Conservation (phyloP, 2,797 vertebrate genomes). For the Sebastes goodei region DNA sequence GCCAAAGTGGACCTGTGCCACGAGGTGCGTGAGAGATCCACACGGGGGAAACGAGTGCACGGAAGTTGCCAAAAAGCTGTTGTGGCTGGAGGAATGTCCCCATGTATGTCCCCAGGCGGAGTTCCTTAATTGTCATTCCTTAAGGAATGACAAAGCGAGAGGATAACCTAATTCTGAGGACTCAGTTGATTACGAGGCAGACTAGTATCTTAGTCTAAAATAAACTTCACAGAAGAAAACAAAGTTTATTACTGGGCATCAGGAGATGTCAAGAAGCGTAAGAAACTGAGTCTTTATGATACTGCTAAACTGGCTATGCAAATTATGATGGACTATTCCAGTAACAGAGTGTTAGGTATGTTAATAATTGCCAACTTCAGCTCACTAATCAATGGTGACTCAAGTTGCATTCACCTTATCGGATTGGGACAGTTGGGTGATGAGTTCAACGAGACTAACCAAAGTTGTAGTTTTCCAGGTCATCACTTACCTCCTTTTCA, state of each 20-base stretch:
- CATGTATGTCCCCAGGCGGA: neutral
- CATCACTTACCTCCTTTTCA: neutral
- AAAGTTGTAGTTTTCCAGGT: neutral
- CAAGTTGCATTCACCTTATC: neutral
- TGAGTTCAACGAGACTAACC: neutral
- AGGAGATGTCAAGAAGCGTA: neutral
- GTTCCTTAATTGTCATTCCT: too few species aligned
- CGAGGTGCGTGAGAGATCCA: neutral
- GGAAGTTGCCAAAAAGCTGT: neutral
- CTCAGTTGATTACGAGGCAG: neutral
- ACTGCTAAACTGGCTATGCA: neutral
- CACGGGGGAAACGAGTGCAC: neutral
- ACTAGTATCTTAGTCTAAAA: neutral
- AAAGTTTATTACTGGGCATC: neutral
- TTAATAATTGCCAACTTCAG: neutral
- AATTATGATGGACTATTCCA: neutral
- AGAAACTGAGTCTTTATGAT: neutral
- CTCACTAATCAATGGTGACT: neutral
- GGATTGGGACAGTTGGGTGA: neutral
- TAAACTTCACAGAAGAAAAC: neutral
- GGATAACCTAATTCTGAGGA: neutral
- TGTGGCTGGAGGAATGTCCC: neutral
- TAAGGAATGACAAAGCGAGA: neutral
- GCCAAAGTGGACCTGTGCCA: neutral
- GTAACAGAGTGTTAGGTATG: neutral